Evolutionary conservation across 2,888 invertebrate genomes (phyloP), one percentile per base, ranked within the genome.

Genomic region (Ophion obscuratus): DNA sequence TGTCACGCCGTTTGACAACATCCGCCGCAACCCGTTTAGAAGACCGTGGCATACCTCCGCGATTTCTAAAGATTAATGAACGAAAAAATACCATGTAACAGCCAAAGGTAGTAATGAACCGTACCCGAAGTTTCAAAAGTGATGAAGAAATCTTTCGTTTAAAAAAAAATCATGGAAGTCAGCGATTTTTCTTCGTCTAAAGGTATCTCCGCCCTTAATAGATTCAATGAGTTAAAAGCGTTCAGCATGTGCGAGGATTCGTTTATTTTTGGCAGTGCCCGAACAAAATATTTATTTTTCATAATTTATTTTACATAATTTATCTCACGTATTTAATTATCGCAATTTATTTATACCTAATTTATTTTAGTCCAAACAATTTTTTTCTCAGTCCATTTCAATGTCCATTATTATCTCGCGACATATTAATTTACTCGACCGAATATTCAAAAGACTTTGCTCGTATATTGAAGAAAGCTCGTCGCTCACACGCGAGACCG

Each of bases 401-500:
- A n/a, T 44, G 17, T 70, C 4, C 27, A 47, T 77, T 31, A 62
- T 62, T 70, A 40, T 40, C n/a, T 40, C n/a, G 40, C n/a, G 36
- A 61, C 40, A 67, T n/a, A 40, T 67, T 17, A n/a, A 61, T 61
- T n/a, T 44, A 61, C 59, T 24, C n/a, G 14, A 20, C 11, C 67
- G 40, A 61, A 75, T 31, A 31, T 81, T 67, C 67, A 61, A 53
- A 44, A 75, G 10, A 61, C 6, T 59, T 31, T 9, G 7, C 24
- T 62, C 24, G 70, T 31, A 31, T 2, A 27, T 53, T 53, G 70
- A 79, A 27, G 44, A 61, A 62, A 57, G 17, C 47, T 20, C 20
- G 77, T 67, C 61, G 71, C 53, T 77, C 62, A 59, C 81, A 81
- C 81, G 77, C 81, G 57, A 81, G 67, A 73, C 62, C 68, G 80